phyloP scores from a whole-genome alignment of 2,797 vertebrate species.

The Onychomys torridus region DNA sequence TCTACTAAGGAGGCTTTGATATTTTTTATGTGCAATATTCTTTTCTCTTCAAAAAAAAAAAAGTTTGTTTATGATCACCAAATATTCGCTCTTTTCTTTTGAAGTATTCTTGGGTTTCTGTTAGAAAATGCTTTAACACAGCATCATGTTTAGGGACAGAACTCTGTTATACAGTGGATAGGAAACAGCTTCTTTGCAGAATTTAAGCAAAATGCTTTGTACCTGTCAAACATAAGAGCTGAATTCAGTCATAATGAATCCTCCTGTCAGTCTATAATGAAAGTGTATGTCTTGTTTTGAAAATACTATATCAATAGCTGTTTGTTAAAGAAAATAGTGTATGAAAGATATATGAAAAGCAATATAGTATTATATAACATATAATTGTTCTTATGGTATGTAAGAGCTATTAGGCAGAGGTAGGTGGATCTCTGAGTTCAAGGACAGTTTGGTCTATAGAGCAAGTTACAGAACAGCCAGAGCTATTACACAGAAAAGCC shows the following conservation, averaged over 20 bases:
- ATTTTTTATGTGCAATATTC: not conserved
- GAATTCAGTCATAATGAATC: not conserved
- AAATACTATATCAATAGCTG: not conserved
- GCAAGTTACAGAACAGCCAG: too few species aligned
- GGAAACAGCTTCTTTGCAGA: not conserved
- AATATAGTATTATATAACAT: too few species aligned
- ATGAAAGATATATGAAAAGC: too few species aligned
- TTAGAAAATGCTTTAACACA: too few species aligned
- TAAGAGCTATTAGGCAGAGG: too few species aligned
- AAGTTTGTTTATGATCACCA: not conserved
- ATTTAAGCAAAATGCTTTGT: not conserved
- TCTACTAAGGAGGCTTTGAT: not conserved
- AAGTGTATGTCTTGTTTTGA: too few species aligned
- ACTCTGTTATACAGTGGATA: not conserved
- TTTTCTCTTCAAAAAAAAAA: not conserved
- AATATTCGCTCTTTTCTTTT: not conserved
- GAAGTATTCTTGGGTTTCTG: not conserved
- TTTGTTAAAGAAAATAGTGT: too few species aligned
- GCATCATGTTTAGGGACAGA: not conserved
- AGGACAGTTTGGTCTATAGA: too few species aligned
- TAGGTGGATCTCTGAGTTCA: too few species aligned
- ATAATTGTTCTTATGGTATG: too few species aligned
- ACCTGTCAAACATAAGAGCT: not conserved
- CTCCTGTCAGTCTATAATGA: not conserved
- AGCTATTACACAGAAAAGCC: too few species aligned